Percentiles rank a stretch among this genome's conserved stretches.
phyloP scores from a whole-genome alignment of 2,113 vertebrate species.

The Delphinus delphis region DNA sequence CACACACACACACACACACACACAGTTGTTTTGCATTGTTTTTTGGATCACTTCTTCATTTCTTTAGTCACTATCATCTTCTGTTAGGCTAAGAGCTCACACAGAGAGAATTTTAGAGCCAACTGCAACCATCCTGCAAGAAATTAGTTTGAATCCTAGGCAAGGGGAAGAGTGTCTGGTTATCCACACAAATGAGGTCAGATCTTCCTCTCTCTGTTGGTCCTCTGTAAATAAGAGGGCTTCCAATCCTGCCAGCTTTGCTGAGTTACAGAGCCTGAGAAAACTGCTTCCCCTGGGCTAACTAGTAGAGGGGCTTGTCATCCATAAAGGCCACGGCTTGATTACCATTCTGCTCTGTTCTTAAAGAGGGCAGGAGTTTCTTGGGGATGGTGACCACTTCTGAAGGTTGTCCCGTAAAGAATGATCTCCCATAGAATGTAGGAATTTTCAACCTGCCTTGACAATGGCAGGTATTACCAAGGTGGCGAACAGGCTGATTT shows the following conservation, averaged over 20 bases:
- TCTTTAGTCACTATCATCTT: neutral
- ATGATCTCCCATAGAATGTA: neutral
- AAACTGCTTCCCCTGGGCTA: neutral
- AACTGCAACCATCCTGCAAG: neutral
- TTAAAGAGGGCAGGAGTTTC: neutral
- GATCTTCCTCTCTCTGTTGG: slow-evolving; percentile 39
- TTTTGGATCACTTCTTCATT: slow-evolving; percentile 2
- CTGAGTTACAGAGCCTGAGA: slow-evolving; percentile 1
- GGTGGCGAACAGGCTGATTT: neutral
- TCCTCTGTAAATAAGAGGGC: slow-evolving; percentile 46
- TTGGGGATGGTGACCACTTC: neutral
- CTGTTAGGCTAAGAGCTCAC: neutral
- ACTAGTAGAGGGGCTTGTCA: neutral
- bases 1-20: neutral
- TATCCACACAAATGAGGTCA: slow-evolving; percentile 55
- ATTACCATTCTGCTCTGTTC: neutral
- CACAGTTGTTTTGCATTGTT: slow-evolving; percentile 16
- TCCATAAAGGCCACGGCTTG: neutral
- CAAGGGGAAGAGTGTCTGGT: slow-evolving; percentile 28
- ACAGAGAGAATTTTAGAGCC: slow-evolving; percentile 47
- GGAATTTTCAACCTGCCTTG: neutral
- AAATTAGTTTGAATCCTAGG: slow-evolving; percentile 46
- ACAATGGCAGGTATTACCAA: neutral
- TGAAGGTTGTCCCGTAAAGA: neutral
- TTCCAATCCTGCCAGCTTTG: neutral